Base-by-base conservation (phyloP, 2,113 vertebrate species). In the Hippocampus comes region DNA sequence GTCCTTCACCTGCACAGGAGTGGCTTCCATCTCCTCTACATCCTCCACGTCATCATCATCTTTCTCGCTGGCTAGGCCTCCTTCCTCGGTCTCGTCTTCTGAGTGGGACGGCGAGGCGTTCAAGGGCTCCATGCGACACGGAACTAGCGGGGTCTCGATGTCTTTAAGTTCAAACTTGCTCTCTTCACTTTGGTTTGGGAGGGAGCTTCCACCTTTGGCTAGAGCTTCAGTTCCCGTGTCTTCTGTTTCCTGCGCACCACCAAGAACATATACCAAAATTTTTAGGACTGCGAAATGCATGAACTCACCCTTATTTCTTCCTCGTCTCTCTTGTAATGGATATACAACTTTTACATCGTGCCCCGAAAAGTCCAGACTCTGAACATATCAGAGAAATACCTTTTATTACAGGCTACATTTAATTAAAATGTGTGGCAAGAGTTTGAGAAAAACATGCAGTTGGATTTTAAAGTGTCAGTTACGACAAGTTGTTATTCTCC, bases 181-280 rank as follows among this genome's bases (percentile, higher is more conserved):
- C 11, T 5, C 56, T 14, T 72, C 64, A n/a, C 9, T 27, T 15
- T 59, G 30, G 3, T 73, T 53, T 55, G 51, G 49, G 0, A n/a
- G 48, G 9, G 2, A 23, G 8, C 79, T 70, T 73, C 27, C 53
- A 15, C 23, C 46, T 0, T 78, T 67, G 9, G 5, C 42, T 0
- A 66, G 67, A 2, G 66, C 6, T 30, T 41, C 86, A 0, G 70
- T 14, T 11, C 74, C 64, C 21, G 51, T 20, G 21, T 7, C 68
- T 5, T 76, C 77, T 1, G 57, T 74, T 38, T 55, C 78, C 89
- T 90, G 67, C 42, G 30, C 3, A 48, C n/a, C 34, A 81, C 8
- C 72, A 72, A 3, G 4, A 67, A 41, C 0, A 55, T 20, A 21
- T 9, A 55, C 1, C 51, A 55, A 55, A n/a, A 23, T n/a, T 18